Percentiles rank a stretch among this genome's conserved stretches.
These are phyloP conservation scores for Perccottus glenii DNA, from an alignment of 2,113 vertebrate genomes.

Conservation along the genomic window DNA sequence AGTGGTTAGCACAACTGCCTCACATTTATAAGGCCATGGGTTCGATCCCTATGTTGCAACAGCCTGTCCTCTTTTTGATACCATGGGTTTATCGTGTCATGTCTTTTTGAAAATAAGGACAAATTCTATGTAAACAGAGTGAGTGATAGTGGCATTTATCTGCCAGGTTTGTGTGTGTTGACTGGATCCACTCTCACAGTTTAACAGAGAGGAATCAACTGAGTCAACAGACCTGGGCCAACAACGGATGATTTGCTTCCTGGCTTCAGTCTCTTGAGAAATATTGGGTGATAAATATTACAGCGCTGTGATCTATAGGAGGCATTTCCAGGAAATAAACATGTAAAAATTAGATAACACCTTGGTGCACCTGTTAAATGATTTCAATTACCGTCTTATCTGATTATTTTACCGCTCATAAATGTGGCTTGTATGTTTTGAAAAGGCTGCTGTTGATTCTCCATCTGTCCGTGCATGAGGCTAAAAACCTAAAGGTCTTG, in stretches of 20 bases:
- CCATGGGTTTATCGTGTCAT: background rate
- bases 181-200: background rate
- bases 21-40: no score
- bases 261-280: conserved; percentile 12
- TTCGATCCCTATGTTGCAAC: no score
- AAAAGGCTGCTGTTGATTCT: background rate
- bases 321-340: background rate
- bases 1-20: no score
- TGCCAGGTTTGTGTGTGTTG: conserved; percentile 16
- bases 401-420: conserved; percentile 4
- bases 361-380: conserved; percentile 2
- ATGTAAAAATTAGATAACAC: background rate
- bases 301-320: background rate
- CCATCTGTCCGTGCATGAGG: background rate
- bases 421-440: background rate
- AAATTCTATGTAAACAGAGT: background rate
- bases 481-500: conserved; percentile 4
- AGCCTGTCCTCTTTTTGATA: no score
- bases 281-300: conserved; percentile 23
- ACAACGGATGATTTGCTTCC: background rate
- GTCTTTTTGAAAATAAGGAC: background rate
- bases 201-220: background rate
- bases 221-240: conserved; percentile 11
- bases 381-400: background rate
- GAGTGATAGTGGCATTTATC: conserved; percentile 25